Evolutionary conservation across 2,797 vertebrate species (phyloP).

Genomic region (Sebastes kiyomatsui): DNA sequence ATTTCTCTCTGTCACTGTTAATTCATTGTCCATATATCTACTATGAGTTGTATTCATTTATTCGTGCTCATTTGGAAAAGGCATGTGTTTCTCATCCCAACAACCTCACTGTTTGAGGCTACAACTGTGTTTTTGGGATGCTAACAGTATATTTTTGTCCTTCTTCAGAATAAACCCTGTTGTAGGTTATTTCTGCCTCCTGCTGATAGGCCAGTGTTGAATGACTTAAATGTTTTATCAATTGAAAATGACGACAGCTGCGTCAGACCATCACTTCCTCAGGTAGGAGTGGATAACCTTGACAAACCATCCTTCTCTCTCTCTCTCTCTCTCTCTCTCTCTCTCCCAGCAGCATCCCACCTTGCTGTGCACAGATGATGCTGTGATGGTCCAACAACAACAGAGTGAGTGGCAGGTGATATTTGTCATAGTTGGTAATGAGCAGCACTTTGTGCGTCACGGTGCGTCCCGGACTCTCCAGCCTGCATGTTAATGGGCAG

Average conservation of each 20-base stretch:
- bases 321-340: neutral
- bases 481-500: slow-evolving; percentile 61
- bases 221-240: slow-evolving; percentile 37
- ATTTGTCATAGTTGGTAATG: slow-evolving; percentile 7
- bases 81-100: neutral
- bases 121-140: neutral
- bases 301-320: slow-evolving; percentile 13
- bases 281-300: slow-evolving; percentile 74
- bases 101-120: neutral
- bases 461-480: slow-evolving; percentile 59
- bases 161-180: neutral
- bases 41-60: neutral
- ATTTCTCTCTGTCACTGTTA: neutral
- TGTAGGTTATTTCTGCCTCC: neutral
- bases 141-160: neutral
- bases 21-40: neutral
- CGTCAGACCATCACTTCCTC: slow-evolving; percentile 59
- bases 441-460: slow-evolving; percentile 68
- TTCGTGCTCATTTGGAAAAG: neutral
- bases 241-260: slow-evolving; percentile 48
- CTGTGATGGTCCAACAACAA: slow-evolving; percentile 3
- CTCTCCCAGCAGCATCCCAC: neutral
- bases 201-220: neutral
- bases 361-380: neutral
- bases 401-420: slow-evolving; percentile 29